These are phyloP conservation scores for Numenius arquata DNA, from an alignment of 2,113 vertebrate genomes.

Conservation along the genomic window DNA sequence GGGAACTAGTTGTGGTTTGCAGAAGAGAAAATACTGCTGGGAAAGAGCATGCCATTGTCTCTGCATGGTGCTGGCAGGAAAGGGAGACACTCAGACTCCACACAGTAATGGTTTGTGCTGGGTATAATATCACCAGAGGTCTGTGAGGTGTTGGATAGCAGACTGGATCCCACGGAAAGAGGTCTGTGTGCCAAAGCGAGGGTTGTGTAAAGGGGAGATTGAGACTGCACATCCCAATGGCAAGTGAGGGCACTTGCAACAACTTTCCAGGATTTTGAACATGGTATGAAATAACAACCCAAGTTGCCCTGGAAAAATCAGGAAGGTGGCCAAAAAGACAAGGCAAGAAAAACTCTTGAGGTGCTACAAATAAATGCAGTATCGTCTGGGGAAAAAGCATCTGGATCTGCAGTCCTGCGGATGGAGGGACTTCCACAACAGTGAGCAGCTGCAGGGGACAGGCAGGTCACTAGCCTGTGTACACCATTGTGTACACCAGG, in stretches of 20 bases:
- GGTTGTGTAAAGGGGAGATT: background rate
- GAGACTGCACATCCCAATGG: background rate
- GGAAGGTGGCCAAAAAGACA: background rate
- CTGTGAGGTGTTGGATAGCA: background rate
- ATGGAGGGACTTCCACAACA: rapidly evolving
- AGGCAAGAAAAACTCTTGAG: background rate
- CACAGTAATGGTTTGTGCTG: background rate
- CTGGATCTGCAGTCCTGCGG: background rate
- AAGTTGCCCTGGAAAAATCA: background rate
- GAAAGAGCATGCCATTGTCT: background rate
- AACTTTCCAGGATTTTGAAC: background rate
- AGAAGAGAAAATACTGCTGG: background rate
- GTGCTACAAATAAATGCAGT: background rate
- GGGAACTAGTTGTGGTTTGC: background rate
- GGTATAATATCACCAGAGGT: background rate
- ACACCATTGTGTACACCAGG: background rate
- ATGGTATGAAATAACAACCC: background rate
- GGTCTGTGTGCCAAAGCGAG: background rate
- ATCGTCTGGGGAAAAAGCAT: background rate
- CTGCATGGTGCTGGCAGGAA: background rate
- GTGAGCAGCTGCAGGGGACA: background rate
- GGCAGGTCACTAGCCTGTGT: background rate
- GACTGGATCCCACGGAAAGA: background rate
- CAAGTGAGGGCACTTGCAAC: background rate
- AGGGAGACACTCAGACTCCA: background rate